These are phyloP conservation scores for Lethenteron reissneri DNA, from an alignment of 2,113 vertebrate species.

Conservation along the genomic window DNA sequence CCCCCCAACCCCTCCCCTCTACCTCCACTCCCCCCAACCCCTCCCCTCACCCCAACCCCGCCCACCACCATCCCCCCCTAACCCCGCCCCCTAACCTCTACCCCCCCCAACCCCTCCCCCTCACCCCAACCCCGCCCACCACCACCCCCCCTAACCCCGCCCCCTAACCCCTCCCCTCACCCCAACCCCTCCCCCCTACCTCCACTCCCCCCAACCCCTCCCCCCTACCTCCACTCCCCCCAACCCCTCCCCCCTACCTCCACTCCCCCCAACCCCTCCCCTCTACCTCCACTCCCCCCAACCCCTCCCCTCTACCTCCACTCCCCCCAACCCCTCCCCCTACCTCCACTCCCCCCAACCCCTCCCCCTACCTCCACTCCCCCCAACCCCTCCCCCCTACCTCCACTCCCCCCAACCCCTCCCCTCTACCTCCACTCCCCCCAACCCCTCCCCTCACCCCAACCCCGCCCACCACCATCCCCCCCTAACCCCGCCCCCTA, in stretches of 20 bases:
- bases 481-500: conserved; percentile 9
- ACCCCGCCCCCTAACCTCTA: conserved; percentile 10
- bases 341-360: too few species aligned
- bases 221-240: too few species aligned
- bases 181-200: background rate
- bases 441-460: background rate
- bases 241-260: background rate
- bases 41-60: background rate
- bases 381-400: background rate
- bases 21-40: conserved; percentile 7
- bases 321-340: too few species aligned
- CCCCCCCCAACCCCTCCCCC: background rate
- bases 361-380: too few species aligned
- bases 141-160: background rate
- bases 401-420: background rate
- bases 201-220: background rate
- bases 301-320: too few species aligned
- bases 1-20: conserved; percentile 10
- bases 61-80: too few species aligned
- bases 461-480: conserved; percentile 2
- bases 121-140: background rate
- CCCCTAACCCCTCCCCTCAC: background rate
- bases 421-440: conserved; percentile 7
- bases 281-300: conserved; percentile 9
- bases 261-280: conserved; percentile 10